These are phyloP conservation scores for Aphidius gifuensis DNA, from an alignment of 1,140 invertebrate genomes.

Conservation along the genomic window DNA sequence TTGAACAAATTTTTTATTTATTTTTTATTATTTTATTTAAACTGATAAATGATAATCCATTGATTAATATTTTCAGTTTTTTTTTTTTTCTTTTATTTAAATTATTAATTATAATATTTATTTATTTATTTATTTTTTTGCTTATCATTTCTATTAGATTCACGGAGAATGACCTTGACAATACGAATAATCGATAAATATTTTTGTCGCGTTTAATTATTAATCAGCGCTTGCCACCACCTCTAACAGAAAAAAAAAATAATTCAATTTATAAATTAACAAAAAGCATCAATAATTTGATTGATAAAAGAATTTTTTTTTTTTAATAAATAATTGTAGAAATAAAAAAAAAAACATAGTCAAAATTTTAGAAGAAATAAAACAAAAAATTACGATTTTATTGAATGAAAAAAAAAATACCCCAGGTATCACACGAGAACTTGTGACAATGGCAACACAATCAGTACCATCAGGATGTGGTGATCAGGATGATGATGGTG, in stretches of 20 bases:
- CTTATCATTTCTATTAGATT: slow-evolving; percentile 11
- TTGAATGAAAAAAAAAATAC: slow-evolving; percentile 42
- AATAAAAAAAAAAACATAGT: neutral
- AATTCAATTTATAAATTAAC: neutral
- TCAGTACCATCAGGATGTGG: slow-evolving; percentile 47
- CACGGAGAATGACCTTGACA: slow-evolving; percentile 27
- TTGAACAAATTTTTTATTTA: no score
- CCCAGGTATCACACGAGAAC: slow-evolving; percentile 55
- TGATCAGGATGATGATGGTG: slow-evolving; percentile 50
- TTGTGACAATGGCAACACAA: slow-evolving; percentile 52
- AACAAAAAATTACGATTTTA: slow-evolving; percentile 20
- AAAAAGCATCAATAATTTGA: neutral
- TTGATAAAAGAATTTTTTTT: neutral
- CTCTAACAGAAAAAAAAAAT: slow-evolving; percentile 11
- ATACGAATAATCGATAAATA: slow-evolving; percentile 6
- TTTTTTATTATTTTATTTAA: no score
- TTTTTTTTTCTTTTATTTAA: no score
- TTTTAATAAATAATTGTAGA: slow-evolving; percentile 3
- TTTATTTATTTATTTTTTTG: no score
- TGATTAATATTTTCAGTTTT: no score
- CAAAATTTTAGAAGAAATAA: slow-evolving; percentile 5
- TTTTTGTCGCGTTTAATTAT: slow-evolving; percentile 8
- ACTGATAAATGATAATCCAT: no score
- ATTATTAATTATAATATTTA: no score
- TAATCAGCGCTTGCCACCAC: slow-evolving; percentile 23